Evolutionary conservation across 2,888 invertebrate species (phyloP).

Genomic region (Orthonychiurus folsomi): DNA sequence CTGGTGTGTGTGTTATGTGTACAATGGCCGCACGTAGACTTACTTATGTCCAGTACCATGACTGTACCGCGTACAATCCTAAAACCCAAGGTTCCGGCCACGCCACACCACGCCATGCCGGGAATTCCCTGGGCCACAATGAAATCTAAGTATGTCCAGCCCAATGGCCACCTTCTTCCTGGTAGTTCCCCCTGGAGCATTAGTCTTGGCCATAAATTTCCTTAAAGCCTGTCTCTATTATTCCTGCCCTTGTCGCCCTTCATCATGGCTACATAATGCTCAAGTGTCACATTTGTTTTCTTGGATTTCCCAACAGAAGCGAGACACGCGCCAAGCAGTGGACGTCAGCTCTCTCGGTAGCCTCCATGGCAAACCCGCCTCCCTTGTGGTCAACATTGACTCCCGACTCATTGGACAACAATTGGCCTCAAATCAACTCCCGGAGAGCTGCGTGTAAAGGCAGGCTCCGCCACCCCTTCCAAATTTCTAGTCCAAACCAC

Average conservation of each 20-base stretch:
- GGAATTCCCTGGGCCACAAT: not conserved
- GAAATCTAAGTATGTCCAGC: not conserved
- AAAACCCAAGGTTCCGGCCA: not conserved
- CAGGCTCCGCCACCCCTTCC: constrained; percentile 1
- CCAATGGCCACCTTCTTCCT: not conserved
- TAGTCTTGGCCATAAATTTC: not conserved
- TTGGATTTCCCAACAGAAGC: constrained; percentile 14
- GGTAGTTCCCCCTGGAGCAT: not conserved
- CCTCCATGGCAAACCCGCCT: constrained; percentile 39
- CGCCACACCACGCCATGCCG: not conserved
- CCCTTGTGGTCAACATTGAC: constrained; percentile 41
- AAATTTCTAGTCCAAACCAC: not conserved
- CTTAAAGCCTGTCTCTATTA: not conserved
- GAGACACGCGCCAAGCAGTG: constrained; percentile 19
- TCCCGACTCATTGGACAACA: constrained; percentile 41
- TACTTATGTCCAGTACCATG: too few relatives aligned
- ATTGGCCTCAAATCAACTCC: constrained; percentile 40
- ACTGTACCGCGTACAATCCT: too few relatives aligned
- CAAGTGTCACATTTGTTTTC: not conserved
- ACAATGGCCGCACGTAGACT: too few relatives aligned
- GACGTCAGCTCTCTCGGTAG: constrained; percentile 32
- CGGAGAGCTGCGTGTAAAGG: constrained; percentile 40
- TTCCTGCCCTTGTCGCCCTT: not conserved
- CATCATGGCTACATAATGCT: too few relatives aligned
- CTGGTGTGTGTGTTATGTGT: too few relatives aligned